These are phyloP conservation scores for Leptarthrus brevirostris DNA, from an alignment of 2,888 invertebrate species.

Conservation along the genomic window DNA sequence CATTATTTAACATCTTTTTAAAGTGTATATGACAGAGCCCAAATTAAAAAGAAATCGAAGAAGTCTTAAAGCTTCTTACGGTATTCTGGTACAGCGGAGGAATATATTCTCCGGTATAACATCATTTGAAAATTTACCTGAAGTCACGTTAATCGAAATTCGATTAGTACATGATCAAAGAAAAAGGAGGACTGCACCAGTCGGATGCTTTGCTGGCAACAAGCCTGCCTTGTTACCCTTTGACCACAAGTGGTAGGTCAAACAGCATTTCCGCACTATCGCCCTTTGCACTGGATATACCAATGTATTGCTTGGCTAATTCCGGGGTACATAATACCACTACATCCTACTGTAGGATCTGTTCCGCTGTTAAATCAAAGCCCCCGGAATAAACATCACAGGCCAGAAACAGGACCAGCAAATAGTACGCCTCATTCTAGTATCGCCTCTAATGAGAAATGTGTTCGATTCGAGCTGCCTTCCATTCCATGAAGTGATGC, in stretches of 20 bases:
- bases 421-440: not conserved
- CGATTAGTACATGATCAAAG: not conserved
- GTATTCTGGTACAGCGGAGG: no score
- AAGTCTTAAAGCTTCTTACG: no score
- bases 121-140: not conserved
- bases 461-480: not conserved
- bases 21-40: not conserved
- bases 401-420: not conserved
- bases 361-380: not conserved
- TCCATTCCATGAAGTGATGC: not conserved
- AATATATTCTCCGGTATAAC: no score
- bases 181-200: not conserved
- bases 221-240: not conserved
- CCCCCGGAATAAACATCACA: not conserved
- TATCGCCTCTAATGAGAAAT: not conserved
- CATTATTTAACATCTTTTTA: slow-evolving; percentile 25
- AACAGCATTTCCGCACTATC: not conserved
- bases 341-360: not conserved
- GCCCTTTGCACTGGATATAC: not conserved
- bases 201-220: not conserved
- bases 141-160: not conserved
- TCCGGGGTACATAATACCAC: not conserved
- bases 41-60: no score
- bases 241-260: not conserved
- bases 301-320: not conserved